Base-by-base conservation (phyloP, 1,140 invertebrate genomes). In the Dinothrombium tinctorium region DNA sequence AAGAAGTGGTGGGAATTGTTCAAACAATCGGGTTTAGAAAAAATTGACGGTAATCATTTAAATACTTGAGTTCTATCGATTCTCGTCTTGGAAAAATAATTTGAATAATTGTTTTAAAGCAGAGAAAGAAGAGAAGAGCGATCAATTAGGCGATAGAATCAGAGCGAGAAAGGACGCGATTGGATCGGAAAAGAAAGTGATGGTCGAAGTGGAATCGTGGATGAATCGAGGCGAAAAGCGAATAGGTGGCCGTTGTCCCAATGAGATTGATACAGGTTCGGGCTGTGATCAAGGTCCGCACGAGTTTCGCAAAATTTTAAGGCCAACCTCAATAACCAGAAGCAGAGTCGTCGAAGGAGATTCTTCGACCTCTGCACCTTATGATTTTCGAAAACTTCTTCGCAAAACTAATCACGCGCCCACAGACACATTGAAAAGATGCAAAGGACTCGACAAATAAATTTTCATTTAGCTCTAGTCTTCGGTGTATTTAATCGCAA, bases 351-450 rank as follows among this genome's bases (percentile, higher is more conserved):
- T 17, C 11, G 37, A 29, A 9, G 26, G 37, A 15, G 33, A 29
- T 4, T 21, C 11, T 19, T 17, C n/a, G 22, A 24, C 15, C 4
- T 21, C 12, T 17, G 37, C 23, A 12, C 71, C 72, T 0, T 75
- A 72, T 50, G 69, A 74, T 49, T 77, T 76, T 50, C 60, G 72
- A 33, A 69, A 73, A 50, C 51, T 76, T 6, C 51, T 76, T 6
- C 58, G 71, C 39, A 71, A 70, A 9, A 73, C 72, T 1, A 61
- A 69, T 39, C 63, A 67, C 46, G 66, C 71, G 5, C 72, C 73
- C 0, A 75, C 73, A 0, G 72, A 74, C 49, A 74, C 72, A 21
- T 54, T 76, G 12, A 59, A 72, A n/a, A 71, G 72, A 51, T 59
- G 69, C 44, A 47, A 49, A 38, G 31, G 51, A 42, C 28, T 46